Percentiles rank a stretch among this genome's conserved stretches.
Conservation (phyloP, 2,888 invertebrate genomes). For the Nasonovia ribisnigri region DNA sequence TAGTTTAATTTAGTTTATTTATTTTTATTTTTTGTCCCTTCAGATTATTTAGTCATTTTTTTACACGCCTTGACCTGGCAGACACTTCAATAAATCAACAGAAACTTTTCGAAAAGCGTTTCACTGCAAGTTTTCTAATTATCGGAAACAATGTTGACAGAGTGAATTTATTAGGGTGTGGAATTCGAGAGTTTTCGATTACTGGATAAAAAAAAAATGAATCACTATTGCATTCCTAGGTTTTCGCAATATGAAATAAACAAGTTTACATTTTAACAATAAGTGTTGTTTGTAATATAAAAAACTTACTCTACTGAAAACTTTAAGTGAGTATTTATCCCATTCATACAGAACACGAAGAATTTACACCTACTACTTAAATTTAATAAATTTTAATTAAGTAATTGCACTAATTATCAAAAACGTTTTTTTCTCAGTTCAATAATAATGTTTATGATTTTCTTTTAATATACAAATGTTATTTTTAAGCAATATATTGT, state of each 20-base stretch:
- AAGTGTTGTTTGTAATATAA: background rate
- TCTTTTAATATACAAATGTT: background rate
- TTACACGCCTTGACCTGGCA: conserved; percentile 50
- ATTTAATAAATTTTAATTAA: background rate
- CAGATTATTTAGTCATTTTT: conserved; percentile 59
- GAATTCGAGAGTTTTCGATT: conserved; percentile 59
- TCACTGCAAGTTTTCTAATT: conserved; percentile 61
- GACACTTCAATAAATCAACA: conserved; percentile 62
- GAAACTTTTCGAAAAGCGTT: conserved; percentile 58
- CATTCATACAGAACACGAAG: background rate
- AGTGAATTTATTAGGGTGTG: conserved; percentile 60
- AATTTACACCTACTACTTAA: background rate
- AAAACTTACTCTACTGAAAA: conserved; percentile 24
- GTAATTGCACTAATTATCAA: background rate
- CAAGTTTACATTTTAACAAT: conserved; percentile 37
- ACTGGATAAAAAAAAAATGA: conserved; percentile 42
- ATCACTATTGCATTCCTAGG: conserved; percentile 49
- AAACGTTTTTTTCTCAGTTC: background rate
- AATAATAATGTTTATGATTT: background rate
- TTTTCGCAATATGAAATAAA: conserved; percentile 42
- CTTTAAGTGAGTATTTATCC: background rate
- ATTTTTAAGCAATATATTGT: background rate
- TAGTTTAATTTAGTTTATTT: conserved; percentile 52
- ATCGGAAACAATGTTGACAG: conserved; percentile 64
- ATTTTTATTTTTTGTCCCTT: conserved; percentile 46